Base-by-base conservation (phyloP, 2,888 invertebrate species). In the Conistra vaccinii region DNA sequence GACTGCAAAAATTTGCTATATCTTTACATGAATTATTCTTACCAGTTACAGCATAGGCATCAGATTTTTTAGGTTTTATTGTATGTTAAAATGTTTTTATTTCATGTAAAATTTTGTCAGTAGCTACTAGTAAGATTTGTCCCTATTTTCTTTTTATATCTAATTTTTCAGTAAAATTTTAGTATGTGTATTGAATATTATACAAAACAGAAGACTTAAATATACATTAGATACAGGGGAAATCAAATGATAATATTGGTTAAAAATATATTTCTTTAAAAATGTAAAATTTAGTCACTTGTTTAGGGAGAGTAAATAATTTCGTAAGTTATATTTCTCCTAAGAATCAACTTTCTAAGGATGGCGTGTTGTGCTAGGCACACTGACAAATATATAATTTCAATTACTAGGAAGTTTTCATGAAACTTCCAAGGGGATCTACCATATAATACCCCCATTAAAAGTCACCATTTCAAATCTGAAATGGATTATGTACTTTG, bases 1-100 rank as follows among this genome's bases (percentile, higher is more conserved):
- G 93, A 95, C 92, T 94, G 93, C 93, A 94, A 91, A 90, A 80
- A 88, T 95, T 95, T 95, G 93, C 94, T 95, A 94, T 93, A 92
- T 92, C 88, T 95, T 93, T 94, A 94, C 94, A 94, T 90, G 89
- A 89, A 88, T 91, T 81, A 83, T 91, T 91, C 89, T 87, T 90
- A 90, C 87, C 85, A 81, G 88, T 89, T 89, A 89, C 89, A 89
- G 84, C 85, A 86, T 91, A 93, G 91, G 91, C 88, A 90, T 91
- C 90, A 87, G 83, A 53, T 91, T 90, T 89, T 89, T 76, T 85
- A 81, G 77, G 84, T 88, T 90, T 88, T 89, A 87, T 91, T 90
- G 84, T 85, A 83, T 86, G 81, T 84, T 88, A 83, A 87, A 87
- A 88, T 78, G 69, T 89, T 90, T 90, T 87, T 90, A 87, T 86